Percentiles rank a stretch among this genome's conserved stretches.
phyloP scores from a whole-genome alignment of 1,140 invertebrate species.

The Agrypnia vestita region DNA sequence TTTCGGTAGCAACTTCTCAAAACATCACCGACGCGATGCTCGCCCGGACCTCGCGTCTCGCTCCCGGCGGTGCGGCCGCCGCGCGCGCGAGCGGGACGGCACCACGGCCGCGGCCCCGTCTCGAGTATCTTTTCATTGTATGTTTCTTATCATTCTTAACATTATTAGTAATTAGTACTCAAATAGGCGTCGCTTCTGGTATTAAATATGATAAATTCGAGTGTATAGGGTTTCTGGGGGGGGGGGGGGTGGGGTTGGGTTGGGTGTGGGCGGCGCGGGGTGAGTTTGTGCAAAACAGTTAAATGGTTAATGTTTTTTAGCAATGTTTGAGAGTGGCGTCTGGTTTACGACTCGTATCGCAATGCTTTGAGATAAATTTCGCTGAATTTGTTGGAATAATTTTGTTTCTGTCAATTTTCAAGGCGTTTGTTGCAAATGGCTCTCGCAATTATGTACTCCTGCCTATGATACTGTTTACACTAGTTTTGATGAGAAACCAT shows the following conservation, averaged over 20 bases:
- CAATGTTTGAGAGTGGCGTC: constrained; percentile 32
- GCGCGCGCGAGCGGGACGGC: background rate
- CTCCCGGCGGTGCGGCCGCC: background rate
- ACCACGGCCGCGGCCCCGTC: background rate
- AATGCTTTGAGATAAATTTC: constrained; percentile 19
- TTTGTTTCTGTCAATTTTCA: constrained; percentile 26
- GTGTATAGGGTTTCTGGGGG: constrained; percentile 57
- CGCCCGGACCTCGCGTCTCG: constrained; percentile 27
- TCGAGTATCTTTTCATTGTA: constrained; percentile 22
- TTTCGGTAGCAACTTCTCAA: constrained; percentile 52
- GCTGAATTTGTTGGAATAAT: constrained; percentile 19
- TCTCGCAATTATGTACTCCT: too few species aligned
- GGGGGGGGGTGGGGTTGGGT: constrained; percentile 37
- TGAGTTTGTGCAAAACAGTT: constrained; percentile 22
- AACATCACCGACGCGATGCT: constrained; percentile 54
- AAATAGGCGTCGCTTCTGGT: constrained; percentile 59
- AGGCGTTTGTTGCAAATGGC: background rate
- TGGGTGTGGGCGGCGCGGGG: background rate
- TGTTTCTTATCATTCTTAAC: constrained; percentile 61
- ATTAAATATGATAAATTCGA: constrained; percentile 61
- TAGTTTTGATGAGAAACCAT: too few species aligned
- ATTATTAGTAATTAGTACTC: constrained; percentile 61
- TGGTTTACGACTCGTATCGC: constrained; percentile 30
- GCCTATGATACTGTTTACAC: too few species aligned
- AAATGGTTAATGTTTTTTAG: constrained; percentile 36